These are phyloP conservation scores for Drosophila truncata DNA, from an alignment of 1,140 invertebrate genomes.

Conservation along the genomic window DNA sequence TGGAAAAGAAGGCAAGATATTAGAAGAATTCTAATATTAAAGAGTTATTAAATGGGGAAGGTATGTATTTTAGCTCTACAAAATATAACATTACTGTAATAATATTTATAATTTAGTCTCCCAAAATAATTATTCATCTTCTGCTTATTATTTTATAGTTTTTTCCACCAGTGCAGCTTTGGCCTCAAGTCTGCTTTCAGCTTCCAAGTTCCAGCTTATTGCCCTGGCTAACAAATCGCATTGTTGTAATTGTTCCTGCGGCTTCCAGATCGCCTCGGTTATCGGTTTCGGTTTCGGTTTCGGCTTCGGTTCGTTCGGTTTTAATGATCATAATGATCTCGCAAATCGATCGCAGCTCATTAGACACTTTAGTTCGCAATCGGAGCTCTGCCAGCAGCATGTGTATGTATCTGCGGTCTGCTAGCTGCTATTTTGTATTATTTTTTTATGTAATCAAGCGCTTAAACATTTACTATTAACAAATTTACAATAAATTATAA, in stretches of 20 bases:
- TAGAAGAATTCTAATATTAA: background rate
- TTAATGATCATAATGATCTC: constrained; percentile 48
- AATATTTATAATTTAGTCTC: background rate
- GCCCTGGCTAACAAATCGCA: constrained; percentile 47
- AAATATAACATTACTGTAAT: no score
- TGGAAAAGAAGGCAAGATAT: background rate
- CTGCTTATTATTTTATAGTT: background rate
- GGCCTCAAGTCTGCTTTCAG: constrained; percentile 57
- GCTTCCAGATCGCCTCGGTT: constrained; percentile 39
- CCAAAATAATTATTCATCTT: no score
- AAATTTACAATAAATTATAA: constrained; percentile 56
- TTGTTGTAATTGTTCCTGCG: constrained; percentile 64
- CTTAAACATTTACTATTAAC: constrained; percentile 68
- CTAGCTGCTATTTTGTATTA: background rate
- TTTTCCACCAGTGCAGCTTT: constrained; percentile 16
- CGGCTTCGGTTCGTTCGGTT: constrained; percentile 24
- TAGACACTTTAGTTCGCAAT: constrained; percentile 42
- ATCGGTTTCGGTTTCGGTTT: constrained; percentile 26
- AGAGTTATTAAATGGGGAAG: background rate
- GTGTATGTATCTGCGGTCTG: constrained; percentile 21
- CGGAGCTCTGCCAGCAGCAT: constrained; percentile 3
- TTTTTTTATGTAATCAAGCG: constrained; percentile 68
- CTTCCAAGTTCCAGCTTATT: constrained; percentile 45
- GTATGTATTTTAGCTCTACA: no score
- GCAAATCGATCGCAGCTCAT: constrained; percentile 63